A percentile compares a stretch with the other conserved stretches of the same genome.
phyloP scores from a whole-genome alignment of 2,797 vertebrate species.

The Labeo calbasu region DNA sequence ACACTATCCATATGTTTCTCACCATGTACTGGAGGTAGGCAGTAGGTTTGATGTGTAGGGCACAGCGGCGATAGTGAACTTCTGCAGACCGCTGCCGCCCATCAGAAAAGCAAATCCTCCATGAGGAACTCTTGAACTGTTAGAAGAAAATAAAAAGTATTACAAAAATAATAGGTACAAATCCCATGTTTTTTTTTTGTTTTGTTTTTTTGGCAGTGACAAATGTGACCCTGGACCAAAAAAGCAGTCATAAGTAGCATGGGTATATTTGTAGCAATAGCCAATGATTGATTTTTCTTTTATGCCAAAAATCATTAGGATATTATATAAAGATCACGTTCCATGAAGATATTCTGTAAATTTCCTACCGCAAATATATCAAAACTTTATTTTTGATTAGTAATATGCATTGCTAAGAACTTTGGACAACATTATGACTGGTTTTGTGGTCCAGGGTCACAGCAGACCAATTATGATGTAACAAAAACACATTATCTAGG shows the following conservation, averaged over 20 bases:
- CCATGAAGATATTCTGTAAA: too few species aligned
- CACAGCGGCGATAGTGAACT: conserved; percentile 95
- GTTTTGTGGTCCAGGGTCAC: too few species aligned
- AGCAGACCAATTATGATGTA: background rate
- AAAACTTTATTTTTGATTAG: too few species aligned
- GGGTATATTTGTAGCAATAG: too few species aligned
- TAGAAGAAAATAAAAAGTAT: background rate
- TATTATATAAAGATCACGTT: too few species aligned
- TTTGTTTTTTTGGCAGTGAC: background rate
- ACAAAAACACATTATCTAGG: background rate
- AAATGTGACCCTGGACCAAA: too few species aligned
- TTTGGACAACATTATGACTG: too few species aligned
- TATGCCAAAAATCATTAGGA: too few species aligned
- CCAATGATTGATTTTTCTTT: too few species aligned
- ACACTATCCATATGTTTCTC: conserved; percentile 57
- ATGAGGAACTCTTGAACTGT: conserved; percentile 96
- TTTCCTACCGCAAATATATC: too few species aligned
- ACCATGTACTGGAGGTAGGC: conserved; percentile 98
- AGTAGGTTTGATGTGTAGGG: conserved; percentile 93
- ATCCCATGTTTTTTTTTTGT: background rate
- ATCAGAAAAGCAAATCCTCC: conserved; percentile 96
- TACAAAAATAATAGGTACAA: background rate
- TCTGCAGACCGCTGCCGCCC: conserved; percentile 96
- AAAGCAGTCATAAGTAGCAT: too few species aligned
- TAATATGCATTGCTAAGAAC: too few species aligned